phyloP scores from a whole-genome alignment of 2,888 invertebrate species.

The Epinotia bilunana region DNA sequence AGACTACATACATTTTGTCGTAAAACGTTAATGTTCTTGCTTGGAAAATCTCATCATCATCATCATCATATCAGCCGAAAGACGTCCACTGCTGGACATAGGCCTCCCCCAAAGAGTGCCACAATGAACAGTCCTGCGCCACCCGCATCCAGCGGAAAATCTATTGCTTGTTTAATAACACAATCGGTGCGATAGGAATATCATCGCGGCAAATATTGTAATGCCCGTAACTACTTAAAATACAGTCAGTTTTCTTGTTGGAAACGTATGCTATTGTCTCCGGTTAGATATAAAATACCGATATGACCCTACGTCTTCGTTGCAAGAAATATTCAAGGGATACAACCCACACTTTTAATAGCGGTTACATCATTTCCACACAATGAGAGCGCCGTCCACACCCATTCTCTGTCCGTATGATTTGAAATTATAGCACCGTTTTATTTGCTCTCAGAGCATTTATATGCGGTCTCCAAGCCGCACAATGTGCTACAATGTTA shows the following conservation, averaged over 20 bases:
- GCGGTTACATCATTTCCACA: constrained; percentile 85
- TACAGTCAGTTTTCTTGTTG: constrained; percentile 78
- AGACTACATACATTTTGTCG: constrained; percentile 27
- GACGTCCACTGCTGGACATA: too few relatives aligned
- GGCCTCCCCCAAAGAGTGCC: too few relatives aligned
- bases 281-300: constrained; percentile 82
- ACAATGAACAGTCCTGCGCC: too few relatives aligned
- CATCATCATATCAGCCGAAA: too few relatives aligned
- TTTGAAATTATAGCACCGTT: constrained; percentile 85
- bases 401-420: constrained; percentile 85
- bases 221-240: constrained; percentile 73
- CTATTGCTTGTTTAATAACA: constrained; percentile 53
- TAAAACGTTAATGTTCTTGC: constrained; percentile 25
- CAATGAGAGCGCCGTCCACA: constrained; percentile 84
- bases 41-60: constrained; percentile 30
- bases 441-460: constrained; percentile 83
- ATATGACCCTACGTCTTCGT: constrained; percentile 84
- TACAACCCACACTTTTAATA: constrained; percentile 85
- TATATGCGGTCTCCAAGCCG: constrained; percentile 80
- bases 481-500: constrained; percentile 80
- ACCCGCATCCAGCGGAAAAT: too few relatives aligned
- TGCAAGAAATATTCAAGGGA: constrained; percentile 84
- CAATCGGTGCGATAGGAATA: constrained; percentile 60
- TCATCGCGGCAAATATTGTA: constrained; percentile 65
- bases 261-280: constrained; percentile 82